A percentile compares a stretch with the other conserved stretches of the same genome.
phyloP scores from a whole-genome alignment of 2,113 vertebrate species.

The Otis tarda region DNA sequence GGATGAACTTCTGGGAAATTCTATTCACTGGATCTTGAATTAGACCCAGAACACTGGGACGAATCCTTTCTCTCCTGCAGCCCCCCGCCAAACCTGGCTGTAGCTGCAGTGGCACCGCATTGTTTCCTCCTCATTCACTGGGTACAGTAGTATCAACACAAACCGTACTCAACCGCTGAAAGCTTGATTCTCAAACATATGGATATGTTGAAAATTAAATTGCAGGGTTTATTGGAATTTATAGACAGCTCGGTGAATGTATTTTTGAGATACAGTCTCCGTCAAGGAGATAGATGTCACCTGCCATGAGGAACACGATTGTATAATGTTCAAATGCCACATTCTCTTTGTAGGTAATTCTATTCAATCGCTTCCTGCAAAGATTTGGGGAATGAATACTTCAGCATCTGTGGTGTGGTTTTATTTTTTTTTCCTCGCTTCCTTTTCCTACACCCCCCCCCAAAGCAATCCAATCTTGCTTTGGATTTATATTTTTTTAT shows the following conservation, averaged over 20 bases:
- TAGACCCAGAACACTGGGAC: constrained; percentile 56
- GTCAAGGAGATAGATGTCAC: constrained; percentile 73
- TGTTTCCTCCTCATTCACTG: constrained; percentile 64
- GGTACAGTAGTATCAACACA: constrained; percentile 67
- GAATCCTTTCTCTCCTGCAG: constrained; percentile 51
- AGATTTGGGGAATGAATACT: constrained; percentile 69
- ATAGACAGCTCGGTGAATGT: constrained; percentile 70
- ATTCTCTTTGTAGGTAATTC: constrained; percentile 71
- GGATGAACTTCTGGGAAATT: constrained; percentile 74
- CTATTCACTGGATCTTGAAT: constrained; percentile 70
- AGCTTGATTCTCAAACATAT: constrained; percentile 73
- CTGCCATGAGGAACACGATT: constrained; percentile 72
- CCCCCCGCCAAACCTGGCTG: constrained; percentile 64
- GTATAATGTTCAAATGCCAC: constrained; percentile 70
- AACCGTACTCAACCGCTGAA: constrained; percentile 61
- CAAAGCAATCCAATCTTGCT: constrained; percentile 3
- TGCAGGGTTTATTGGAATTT: constrained; percentile 77
- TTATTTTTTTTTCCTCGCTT: background rate
- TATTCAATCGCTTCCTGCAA: constrained; percentile 65
- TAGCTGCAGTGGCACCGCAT: constrained; percentile 38
- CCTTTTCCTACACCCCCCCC: background rate
- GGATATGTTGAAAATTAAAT: constrained; percentile 76
- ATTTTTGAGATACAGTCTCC: constrained; percentile 71
- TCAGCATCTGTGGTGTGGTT: constrained; percentile 18
- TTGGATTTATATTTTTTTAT: background rate